Conservation (phyloP, 2,797 vertebrate species). For the Malurus splendens region DNA sequence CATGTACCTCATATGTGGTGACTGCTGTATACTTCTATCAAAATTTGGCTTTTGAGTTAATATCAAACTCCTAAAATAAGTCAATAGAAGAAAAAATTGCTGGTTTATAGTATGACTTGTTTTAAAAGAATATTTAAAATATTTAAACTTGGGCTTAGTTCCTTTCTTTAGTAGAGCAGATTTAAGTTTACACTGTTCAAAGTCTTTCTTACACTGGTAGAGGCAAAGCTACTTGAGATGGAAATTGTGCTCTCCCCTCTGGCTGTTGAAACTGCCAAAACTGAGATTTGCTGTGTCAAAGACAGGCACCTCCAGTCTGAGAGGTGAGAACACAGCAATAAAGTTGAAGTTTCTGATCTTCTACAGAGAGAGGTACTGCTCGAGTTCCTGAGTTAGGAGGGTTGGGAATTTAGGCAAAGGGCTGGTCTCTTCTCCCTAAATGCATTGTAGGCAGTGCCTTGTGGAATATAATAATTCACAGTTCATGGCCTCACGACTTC, state of each 20-base stretch:
- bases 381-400: not conserved
- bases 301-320: not conserved
- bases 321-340: not conserved
- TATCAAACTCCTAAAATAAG: not conserved
- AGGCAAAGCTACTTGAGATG: not conserved
- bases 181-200: not conserved
- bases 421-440: not conserved
- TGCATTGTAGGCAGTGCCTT: not conserved
- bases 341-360: not conserved
- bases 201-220: not conserved
- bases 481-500: not conserved
- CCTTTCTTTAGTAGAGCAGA: not conserved
- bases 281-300: not conserved
- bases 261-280: not conserved
- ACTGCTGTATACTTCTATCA: not conserved
- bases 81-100: not conserved
- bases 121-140: not conserved
- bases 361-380: not conserved
- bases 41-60: not conserved
- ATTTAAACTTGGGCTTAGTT: not conserved
- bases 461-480: not conserved
- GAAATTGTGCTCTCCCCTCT: not conserved
- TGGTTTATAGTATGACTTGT: not conserved
- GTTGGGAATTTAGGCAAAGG: not conserved
- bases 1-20: not conserved